Evolutionary conservation across 2,113 vertebrate genomes (phyloP), one percentile per base, ranked within the genome.

Genomic region (Fukomys damarensis): DNA sequence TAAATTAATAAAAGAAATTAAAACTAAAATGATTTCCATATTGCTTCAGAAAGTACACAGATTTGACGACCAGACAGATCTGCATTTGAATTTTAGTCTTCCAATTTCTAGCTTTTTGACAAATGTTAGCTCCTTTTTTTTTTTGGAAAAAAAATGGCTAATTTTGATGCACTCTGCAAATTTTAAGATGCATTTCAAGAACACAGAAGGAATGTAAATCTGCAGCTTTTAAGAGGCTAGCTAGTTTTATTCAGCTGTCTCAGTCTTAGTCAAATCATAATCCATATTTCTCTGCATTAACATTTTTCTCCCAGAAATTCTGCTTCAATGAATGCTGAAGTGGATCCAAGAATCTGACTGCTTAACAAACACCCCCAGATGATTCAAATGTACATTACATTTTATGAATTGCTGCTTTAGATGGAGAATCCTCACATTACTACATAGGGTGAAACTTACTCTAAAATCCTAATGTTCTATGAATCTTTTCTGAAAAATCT

Each of bases 71-170:
- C 79, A 96, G 95, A 94, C 83, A 95, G 38, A 93, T 93, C 86
- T 90, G 35, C 89, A 96, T 96, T 94, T 97, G 68, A 95, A 93
- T 96, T 41, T 49, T 56, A 41, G n/a, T 91, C 61, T 95, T 96
- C 26, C 82, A 96, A 91, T 82, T 96, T 93, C 91, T 82, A 95
- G 84, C 92, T 94, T 94, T 96, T 89, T 89, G 89, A 96, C 79
- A 97, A 97, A 97, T 95, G 95, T 95, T 98, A 89, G 49, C 58
- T 96, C 22, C 8, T 43, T 82, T 97, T 96, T 97, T 98, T 89
- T 96, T 97, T 98, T 89, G 96, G 95, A 96, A 95, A 93, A 96
- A 58, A 96, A 96, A 98, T 94, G 61, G 61, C 76, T 97, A 96
- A 97, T 98, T 96, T 96, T 92, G 76, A 95, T 96, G 30, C 35